Conservation (phyloP, 35 echinoderm and acorn worm genomes). For the Apostichopus japonicus region DNA sequence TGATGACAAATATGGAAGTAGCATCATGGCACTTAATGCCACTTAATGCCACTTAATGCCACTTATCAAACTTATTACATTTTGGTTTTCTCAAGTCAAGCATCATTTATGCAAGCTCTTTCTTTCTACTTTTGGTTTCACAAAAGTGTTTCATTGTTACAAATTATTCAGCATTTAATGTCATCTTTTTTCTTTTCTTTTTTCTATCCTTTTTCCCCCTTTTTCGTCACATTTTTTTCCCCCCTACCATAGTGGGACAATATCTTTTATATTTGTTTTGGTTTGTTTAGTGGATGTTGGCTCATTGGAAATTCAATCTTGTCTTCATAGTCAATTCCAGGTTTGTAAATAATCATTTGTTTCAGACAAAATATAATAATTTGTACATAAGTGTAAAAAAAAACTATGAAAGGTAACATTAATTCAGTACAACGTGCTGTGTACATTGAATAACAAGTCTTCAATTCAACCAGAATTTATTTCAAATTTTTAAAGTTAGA, state of each 20-base stretch:
- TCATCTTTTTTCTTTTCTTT: neutral
- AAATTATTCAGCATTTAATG: too few species aligned
- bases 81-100: too few species aligned
- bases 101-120: too few species aligned
- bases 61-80: too few species aligned
- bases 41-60: too few species aligned
- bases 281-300: neutral
- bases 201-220: neutral
- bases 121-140: too few species aligned
- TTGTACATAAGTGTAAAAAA: conserved; percentile 36
- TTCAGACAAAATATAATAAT: neutral
- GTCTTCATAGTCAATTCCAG: conserved; percentile 40
- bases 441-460: conserved; percentile 27
- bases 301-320: neutral
- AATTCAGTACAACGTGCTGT: conserved; percentile 41
- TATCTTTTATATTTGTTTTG: neutral
- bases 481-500: neutral
- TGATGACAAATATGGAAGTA: too few species aligned
- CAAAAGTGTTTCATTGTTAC: too few species aligned
- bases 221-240: neutral
- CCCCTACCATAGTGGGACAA: neutral
- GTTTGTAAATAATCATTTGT: conserved; percentile 28
- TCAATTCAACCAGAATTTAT: neutral
- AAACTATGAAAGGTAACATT: neutral
- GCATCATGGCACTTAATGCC: too few species aligned